Conservation (phyloP, 2,113 vertebrate species). For the Phalacrocorax aristotelis region DNA sequence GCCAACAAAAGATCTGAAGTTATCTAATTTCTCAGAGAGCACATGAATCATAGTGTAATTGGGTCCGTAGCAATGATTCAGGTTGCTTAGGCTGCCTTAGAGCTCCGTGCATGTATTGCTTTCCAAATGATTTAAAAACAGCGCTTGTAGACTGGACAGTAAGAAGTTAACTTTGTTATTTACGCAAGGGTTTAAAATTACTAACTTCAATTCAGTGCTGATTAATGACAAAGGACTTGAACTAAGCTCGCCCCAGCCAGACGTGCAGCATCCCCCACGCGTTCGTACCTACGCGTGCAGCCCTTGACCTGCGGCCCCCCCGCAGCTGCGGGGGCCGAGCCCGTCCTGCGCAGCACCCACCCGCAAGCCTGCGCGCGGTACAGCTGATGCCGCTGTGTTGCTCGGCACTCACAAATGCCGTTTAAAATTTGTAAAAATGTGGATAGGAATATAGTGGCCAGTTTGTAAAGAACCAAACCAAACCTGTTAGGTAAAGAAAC, state of each 20-base stretch:
- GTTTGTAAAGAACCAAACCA: background rate
- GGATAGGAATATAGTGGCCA: background rate
- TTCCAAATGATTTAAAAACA: background rate
- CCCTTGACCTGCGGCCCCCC: background rate
- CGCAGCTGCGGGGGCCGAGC: background rate
- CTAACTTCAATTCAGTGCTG: background rate
- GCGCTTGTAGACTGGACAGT: background rate
- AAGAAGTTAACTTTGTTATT: background rate
- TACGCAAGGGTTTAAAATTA: background rate
- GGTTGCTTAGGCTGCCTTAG: background rate
- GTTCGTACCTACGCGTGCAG: rapidly evolving
- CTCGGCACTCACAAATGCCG: background rate
- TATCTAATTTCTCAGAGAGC: background rate
- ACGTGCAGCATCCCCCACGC: background rate
- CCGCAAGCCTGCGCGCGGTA: background rate
- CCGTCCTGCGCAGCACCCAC: background rate
- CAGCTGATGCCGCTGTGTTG: background rate
- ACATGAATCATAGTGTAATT: background rate
- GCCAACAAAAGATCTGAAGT: background rate
- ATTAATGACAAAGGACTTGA: background rate
- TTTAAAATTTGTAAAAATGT: background rate
- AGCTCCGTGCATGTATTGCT: background rate
- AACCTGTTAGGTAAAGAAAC: background rate
- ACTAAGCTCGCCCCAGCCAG: background rate
- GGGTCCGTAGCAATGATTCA: background rate